Percentiles rank a stretch among this genome's conserved stretches.
phyloP scores from a whole-genome alignment of 2,888 invertebrate genomes.

The Drosophila anomalata region DNA sequence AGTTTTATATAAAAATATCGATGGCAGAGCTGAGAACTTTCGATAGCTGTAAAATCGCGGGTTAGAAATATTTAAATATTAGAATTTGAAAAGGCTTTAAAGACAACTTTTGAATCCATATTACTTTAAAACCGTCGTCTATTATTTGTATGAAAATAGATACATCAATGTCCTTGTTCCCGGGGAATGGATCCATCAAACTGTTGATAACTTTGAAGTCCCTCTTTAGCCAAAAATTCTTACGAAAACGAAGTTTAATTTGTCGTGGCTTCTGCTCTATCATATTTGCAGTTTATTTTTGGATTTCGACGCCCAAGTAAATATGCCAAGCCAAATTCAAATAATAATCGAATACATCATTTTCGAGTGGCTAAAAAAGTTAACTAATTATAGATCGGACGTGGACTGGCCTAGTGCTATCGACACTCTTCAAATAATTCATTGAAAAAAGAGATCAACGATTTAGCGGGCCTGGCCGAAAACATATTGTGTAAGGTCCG shows the following conservation, averaged over 20 bases:
- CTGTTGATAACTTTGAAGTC: slow-evolving; percentile 35
- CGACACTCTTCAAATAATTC: slow-evolving; percentile 64
- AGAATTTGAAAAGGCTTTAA: not conserved
- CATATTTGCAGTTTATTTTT: slow-evolving; percentile 44
- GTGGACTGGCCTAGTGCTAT: slow-evolving; percentile 58
- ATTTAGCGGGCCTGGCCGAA: slow-evolving; percentile 34
- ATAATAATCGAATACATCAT: slow-evolving; percentile 67
- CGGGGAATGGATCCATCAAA: slow-evolving; percentile 27
- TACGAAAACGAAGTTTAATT: slow-evolving; percentile 25
- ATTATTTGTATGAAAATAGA: slow-evolving; percentile 30
- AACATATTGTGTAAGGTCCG: slow-evolving; percentile 75
- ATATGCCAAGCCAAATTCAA: slow-evolving; percentile 23
- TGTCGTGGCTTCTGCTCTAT: slow-evolving; percentile 23
- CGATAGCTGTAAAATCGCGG: too few relatives aligned
- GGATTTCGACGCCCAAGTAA: not conserved
- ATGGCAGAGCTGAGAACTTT: too few relatives aligned
- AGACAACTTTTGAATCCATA: not conserved
- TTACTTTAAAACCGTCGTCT: not conserved
- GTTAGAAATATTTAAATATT: not conserved
- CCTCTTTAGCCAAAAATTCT: slow-evolving; percentile 32
- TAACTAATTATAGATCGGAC: slow-evolving; percentile 52
- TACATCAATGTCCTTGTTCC: slow-evolving; percentile 52
- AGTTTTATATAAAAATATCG: too few relatives aligned
- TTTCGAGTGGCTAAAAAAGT: slow-evolving; percentile 58
- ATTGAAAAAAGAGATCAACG: slow-evolving; percentile 11